Evolutionary conservation across 2,888 invertebrate genomes (phyloP).

Genomic region (Tenthredo distinguenda): DNA sequence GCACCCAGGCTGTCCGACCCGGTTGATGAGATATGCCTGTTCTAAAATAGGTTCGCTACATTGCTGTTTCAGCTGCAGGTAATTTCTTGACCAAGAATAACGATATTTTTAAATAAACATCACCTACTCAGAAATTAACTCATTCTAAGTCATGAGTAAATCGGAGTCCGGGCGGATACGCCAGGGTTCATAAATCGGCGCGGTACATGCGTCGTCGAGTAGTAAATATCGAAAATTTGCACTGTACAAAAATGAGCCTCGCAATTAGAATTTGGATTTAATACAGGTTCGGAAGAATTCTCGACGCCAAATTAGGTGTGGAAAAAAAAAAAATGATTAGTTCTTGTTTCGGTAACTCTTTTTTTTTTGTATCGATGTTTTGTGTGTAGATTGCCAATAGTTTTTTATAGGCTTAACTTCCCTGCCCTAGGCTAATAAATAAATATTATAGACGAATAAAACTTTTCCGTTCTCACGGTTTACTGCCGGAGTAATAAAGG

Average conservation of each 20-base stretch:
- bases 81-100: neutral
- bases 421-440: neutral
- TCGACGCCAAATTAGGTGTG: neutral
- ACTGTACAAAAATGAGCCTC: neutral
- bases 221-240: neutral
- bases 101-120: conserved; percentile 11
- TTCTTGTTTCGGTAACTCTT: neutral
- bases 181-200: neutral
- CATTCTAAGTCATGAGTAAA: neutral
- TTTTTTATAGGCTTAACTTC: neutral
- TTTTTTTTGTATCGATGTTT: conserved; percentile 12
- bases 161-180: neutral
- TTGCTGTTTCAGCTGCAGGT: conserved; percentile 17
- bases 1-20: neutral
- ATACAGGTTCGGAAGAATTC: neutral
- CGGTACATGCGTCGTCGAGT: neutral
- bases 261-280: neutral
- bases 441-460: conserved; percentile 13
- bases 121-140: neutral
- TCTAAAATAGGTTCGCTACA: neutral
- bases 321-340: neutral
- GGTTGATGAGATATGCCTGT: neutral
- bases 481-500: conserved; percentile 13
- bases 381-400: neutral
- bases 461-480: conserved; percentile 15